Conservation (phyloP, 1,140 invertebrate genomes). For the Panagrolaimus sp. region DNA sequence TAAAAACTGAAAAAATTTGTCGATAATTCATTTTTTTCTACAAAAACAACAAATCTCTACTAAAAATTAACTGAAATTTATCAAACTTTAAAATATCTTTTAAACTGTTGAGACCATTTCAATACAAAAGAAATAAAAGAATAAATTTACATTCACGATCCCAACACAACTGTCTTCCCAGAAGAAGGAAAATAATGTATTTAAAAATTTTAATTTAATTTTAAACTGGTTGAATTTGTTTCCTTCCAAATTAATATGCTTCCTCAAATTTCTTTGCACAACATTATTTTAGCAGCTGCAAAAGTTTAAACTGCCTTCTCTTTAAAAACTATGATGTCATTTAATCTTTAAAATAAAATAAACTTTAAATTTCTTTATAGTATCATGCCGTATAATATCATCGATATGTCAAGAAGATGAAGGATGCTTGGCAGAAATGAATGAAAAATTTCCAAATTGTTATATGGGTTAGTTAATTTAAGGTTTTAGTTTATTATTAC, state of each 20-base stretch:
- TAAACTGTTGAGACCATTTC: no score
- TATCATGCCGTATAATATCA: slow-evolving; percentile 31
- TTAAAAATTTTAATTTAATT: neutral
- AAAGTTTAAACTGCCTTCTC: neutral
- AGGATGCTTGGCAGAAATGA: slow-evolving; percentile 30
- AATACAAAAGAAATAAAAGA: no score
- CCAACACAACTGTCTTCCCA: neutral
- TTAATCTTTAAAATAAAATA: neutral
- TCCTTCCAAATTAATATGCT: neutral
- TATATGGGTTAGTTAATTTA: slow-evolving; percentile 13
- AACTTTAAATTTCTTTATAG: slow-evolving; percentile 15
- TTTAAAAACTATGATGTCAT: neutral
- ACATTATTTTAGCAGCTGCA: neutral
- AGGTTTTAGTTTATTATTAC: neutral
- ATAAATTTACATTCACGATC: no score
- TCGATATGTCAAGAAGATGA: slow-evolving; percentile 32
- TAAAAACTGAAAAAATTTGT: no score
- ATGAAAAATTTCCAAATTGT: slow-evolving; percentile 29
- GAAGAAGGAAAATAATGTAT: neutral
- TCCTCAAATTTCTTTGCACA: neutral
- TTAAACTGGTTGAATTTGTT: neutral
- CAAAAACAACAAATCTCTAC: no score
- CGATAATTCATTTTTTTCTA: no score
- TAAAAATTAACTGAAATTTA: no score
- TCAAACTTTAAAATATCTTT: no score